These are phyloP conservation scores for Drosophila kuntzei DNA, from an alignment of 2,888 invertebrate genomes.

Conservation along the genomic window DNA sequence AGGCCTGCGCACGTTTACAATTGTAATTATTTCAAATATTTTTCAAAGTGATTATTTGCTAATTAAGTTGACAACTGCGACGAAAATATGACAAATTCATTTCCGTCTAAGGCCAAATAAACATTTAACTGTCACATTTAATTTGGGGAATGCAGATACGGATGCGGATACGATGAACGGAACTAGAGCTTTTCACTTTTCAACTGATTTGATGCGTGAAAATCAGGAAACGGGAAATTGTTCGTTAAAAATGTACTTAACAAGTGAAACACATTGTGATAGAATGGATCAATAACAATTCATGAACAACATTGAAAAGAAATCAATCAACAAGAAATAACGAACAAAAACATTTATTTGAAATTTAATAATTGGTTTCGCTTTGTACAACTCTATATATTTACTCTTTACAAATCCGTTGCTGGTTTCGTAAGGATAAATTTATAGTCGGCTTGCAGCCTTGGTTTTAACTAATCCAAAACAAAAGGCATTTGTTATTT, in stretches of 20 bases:
- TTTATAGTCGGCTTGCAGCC: no score
- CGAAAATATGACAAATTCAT: slow-evolving; percentile 72
- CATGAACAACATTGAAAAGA: background rate
- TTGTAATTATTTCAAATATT: slow-evolving; percentile 10
- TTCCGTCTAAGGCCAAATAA: slow-evolving; percentile 52
- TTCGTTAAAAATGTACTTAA: slow-evolving; percentile 61
- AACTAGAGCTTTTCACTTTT: slow-evolving; percentile 35
- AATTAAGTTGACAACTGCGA: slow-evolving; percentile 45
- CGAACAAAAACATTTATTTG: background rate
- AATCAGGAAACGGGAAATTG: slow-evolving; percentile 70
- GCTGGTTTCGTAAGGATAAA: no score
- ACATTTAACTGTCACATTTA: slow-evolving; percentile 30
- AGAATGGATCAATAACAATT: slow-evolving; percentile 30
- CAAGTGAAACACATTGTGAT: slow-evolving; percentile 9
- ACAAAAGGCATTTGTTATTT: background rate
- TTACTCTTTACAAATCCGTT: no score
- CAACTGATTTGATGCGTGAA: slow-evolving; percentile 52
- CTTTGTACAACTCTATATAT: background rate
- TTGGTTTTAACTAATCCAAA: background rate
- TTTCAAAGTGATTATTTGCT: slow-evolving; percentile 33
- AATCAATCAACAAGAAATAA: background rate
- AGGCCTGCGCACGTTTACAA: background rate
- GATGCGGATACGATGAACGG: slow-evolving; percentile 37
- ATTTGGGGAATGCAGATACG: slow-evolving; percentile 17
- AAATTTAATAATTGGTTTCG: background rate